phyloP scores from a whole-genome alignment of 2,113 vertebrate species.

The Mastomys natalensis region DNA sequence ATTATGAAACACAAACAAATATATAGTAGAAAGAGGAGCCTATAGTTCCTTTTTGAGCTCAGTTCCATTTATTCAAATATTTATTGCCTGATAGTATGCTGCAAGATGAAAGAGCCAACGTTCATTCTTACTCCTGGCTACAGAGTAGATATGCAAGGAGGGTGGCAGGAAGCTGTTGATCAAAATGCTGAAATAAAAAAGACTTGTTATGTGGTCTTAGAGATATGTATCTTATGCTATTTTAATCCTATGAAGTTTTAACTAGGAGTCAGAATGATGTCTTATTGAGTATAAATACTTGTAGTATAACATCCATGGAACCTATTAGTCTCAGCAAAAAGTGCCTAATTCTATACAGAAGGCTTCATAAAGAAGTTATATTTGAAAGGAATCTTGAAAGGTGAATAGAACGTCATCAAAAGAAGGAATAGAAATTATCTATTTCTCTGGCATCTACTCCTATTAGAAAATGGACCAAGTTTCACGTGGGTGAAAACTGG shows the following conservation, averaged over 20 bases:
- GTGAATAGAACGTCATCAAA: not conserved
- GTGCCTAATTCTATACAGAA: not conserved
- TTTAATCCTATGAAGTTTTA: not conserved
- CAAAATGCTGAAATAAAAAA: conserved; percentile 52
- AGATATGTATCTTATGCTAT: not conserved
- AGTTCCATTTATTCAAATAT: not conserved
- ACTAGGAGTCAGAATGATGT: not conserved
- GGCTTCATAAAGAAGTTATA: not conserved
- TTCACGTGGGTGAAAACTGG: not conserved
- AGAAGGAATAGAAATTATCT: not conserved
- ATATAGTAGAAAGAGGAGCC: not conserved
- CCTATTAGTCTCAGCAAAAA: not conserved
- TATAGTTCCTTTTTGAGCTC: not conserved
- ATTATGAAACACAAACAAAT: not conserved
- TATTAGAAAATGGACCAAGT: not conserved
- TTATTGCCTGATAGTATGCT: not conserved
- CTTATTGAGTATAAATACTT: not conserved
- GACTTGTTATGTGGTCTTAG: not conserved
- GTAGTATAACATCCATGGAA: not conserved
- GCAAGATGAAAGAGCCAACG: not conserved
- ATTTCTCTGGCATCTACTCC: not conserved
- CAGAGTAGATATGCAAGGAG: not conserved
- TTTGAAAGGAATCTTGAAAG: not conserved
- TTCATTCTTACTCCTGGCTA: not conserved
- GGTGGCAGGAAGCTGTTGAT: not conserved